phyloP scores from a whole-genome alignment of 1,140 invertebrate genomes.

The Oreohelix idahoensis region DNA sequence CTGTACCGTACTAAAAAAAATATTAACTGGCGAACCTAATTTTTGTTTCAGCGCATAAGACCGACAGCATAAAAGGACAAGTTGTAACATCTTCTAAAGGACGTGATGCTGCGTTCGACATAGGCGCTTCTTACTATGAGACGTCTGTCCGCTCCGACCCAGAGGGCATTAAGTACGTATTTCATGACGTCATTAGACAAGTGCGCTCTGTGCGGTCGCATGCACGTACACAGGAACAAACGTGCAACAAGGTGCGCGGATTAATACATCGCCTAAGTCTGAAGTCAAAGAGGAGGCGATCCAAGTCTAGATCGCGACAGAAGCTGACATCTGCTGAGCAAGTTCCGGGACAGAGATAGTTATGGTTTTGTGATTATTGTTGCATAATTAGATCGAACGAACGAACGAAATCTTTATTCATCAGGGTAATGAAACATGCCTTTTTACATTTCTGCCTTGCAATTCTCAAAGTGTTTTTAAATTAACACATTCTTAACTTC shows the following conservation, averaged over 20 bases:
- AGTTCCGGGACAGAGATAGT: background rate
- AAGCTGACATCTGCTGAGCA: slow-evolving; percentile 13
- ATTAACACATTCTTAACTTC: too few relatives aligned
- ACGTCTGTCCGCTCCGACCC: slow-evolving; percentile 13
- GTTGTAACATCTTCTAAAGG: slow-evolving; percentile 8
- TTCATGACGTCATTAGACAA: slow-evolving; percentile 37
- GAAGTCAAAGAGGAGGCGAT: slow-evolving; percentile 7
- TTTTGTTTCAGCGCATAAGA: slow-evolving; percentile 4
- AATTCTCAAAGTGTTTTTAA: too few relatives aligned
- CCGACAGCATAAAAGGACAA: background rate
- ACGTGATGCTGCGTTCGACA: slow-evolving; percentile 32
- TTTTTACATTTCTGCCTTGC: too few relatives aligned
- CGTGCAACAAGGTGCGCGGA: slow-evolving; percentile 19
- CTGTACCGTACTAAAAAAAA: too few relatives aligned
- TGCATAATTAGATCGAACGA: too few relatives aligned
- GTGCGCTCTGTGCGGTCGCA: slow-evolving; percentile 21
- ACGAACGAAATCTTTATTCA: too few relatives aligned
- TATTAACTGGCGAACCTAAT: too few relatives aligned
- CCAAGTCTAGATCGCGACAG: slow-evolving; percentile 8
- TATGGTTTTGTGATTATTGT: background rate
- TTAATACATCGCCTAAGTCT: slow-evolving; percentile 29
- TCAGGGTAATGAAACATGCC: too few relatives aligned
- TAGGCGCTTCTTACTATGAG: slow-evolving; percentile 34
- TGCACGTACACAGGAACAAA: slow-evolving; percentile 16
- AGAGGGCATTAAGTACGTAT: slow-evolving; percentile 16